These are phyloP conservation scores for Rhopalosiphum nymphaeae DNA, from an alignment of 2,888 invertebrate species.

Conservation along the genomic window DNA sequence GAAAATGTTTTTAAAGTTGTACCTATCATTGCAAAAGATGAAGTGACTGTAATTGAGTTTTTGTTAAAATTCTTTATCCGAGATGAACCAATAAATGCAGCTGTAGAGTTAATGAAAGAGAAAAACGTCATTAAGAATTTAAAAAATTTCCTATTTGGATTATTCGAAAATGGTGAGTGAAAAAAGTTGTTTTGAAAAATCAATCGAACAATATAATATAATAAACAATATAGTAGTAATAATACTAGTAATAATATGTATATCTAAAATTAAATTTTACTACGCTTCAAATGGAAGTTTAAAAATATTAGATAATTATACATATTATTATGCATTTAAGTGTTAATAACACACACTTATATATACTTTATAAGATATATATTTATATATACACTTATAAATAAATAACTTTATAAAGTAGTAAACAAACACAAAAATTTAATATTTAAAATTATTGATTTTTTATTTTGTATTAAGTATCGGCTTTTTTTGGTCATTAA, in stretches of 20 bases:
- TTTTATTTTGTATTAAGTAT: too few relatives aligned
- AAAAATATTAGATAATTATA: too few relatives aligned
- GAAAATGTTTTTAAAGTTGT: conserved; percentile 70
- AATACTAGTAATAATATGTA: background rate
- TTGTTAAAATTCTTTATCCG: conserved; percentile 78
- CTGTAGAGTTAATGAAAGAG: conserved; percentile 75
- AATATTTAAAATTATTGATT: too few relatives aligned
- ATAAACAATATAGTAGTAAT: background rate
- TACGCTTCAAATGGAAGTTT: background rate
- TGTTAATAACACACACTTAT: background rate
- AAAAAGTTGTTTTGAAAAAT: background rate
- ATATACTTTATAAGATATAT: too few relatives aligned
- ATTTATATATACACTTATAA: background rate
- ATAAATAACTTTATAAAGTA: background rate
- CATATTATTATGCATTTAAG: background rate
- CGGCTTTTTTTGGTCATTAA: too few relatives aligned
- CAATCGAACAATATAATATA: background rate
- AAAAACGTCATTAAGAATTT: background rate
- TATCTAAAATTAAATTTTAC: background rate
- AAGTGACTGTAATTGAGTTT: conserved; percentile 74
- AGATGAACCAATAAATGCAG: conserved; percentile 79
- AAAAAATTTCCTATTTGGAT: background rate
- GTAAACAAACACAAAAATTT: too few relatives aligned
- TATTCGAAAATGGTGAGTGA: conserved; percentile 39
- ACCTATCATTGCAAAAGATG: conserved; percentile 73